Base-by-base conservation (phyloP, 2,113 vertebrate genomes). In the Suncus etruscus region DNA sequence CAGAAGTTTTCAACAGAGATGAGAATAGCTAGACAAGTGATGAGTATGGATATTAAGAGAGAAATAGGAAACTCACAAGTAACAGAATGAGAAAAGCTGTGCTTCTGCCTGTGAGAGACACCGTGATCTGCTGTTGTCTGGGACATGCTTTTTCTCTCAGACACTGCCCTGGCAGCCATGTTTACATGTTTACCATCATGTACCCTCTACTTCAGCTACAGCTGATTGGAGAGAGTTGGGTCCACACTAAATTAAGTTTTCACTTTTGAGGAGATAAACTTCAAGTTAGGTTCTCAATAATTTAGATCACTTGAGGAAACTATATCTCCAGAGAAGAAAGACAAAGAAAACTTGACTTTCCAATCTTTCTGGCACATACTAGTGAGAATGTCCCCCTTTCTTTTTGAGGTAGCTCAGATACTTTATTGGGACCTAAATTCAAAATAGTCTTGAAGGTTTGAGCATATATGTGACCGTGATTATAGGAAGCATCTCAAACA, bases 401-500 rank as follows among this genome's bases (percentile, higher is more conserved):
- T 74, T 86, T 50, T 74, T 65, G 69, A 50, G 47, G 8, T 85
- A 50, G 29, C 27, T 95, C 20, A 70, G 20, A 20, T 20, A 2
- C 50, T 51, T 58, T n/a, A 74, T 29, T 94, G 58, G 47, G 51
- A 31, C 22, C 68, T n/a, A 47, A 4, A 11, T 61, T 83, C 47
- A 50, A 39, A 39, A 39, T 39, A 39, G 39, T 39, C 39, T 39
- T 39, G 39, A 39, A 39, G 39, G 39, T 70, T 47, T 70, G 18
- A 83, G 16, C 31, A 83, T 18, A 20, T 76, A 51, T 3, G 24
- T 54, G 66, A 1, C 3, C 32, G 6, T 16, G 45, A 31, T 86
- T 22, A 31, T 51, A 39, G 58, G 39, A 80, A 92, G 89, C 66
- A 88, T 70, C 29, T 25, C 31, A 81, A 83, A 78, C 1, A 63